phyloP scores from a whole-genome alignment of 2,888 invertebrate species.

The Elysia crispata region DNA sequence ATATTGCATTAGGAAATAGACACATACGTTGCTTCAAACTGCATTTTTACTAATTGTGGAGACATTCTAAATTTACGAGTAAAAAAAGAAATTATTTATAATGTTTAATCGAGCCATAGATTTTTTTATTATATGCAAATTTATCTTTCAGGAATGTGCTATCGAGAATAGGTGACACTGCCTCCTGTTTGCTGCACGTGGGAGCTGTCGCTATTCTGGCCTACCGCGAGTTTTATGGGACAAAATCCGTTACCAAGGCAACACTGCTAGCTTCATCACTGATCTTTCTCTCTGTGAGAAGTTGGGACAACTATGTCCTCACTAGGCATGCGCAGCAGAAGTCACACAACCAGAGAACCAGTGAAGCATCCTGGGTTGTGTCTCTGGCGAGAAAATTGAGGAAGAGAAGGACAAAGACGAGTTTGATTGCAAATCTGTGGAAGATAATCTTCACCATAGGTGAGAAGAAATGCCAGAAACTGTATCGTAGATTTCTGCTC shows the following conservation, averaged over 20 bases:
- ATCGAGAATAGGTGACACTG: too few species aligned
- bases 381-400: background rate
- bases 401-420: background rate
- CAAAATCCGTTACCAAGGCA: background rate
- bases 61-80: too few species aligned
- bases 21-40: too few species aligned
- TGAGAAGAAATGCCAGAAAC: background rate
- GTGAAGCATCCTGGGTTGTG: background rate
- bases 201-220: background rate
- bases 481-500: too few species aligned
- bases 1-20: too few species aligned
- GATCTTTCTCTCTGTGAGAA: background rate
- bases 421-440: background rate
- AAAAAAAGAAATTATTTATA: too few species aligned
- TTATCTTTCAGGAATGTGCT: too few species aligned
- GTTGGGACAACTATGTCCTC: background rate
- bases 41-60: too few species aligned
- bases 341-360: background rate
- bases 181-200: too few species aligned
- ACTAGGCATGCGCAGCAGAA: background rate
- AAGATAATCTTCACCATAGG: constrained; percentile 5
- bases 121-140: too few species aligned
- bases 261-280: background rate
- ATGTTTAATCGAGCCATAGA: too few species aligned
- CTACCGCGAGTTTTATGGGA: background rate